These are phyloP conservation scores for Fulica atra DNA, from an alignment of 2,113 vertebrate species.

Conservation along the genomic window DNA sequence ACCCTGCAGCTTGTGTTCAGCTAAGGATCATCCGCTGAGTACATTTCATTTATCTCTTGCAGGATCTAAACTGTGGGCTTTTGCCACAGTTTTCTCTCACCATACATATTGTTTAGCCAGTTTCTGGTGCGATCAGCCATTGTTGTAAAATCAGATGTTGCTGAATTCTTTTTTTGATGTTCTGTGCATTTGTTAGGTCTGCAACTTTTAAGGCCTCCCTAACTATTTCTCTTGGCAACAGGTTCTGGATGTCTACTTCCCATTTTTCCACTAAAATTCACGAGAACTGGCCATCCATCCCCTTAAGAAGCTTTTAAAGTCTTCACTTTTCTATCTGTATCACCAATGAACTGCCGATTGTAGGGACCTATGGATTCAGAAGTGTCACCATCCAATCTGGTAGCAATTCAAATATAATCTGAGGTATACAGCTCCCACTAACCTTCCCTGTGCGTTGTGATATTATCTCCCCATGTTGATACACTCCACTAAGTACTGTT, in stretches of 20 bases:
- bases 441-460: background rate
- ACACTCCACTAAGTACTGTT: background rate
- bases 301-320: background rate
- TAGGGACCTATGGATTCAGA: background rate
- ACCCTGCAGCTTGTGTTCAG: constrained; percentile 42
- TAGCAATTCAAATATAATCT: background rate
- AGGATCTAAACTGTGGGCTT: background rate
- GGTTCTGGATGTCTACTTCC: background rate
- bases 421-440: background rate
- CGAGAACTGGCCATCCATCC: background rate
- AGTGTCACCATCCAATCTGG: background rate
- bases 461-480: background rate
- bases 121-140: background rate
- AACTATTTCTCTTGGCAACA: background rate
- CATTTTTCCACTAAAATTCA: background rate
- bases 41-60: background rate
- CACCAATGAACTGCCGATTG: background rate
- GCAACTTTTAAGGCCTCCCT: background rate
- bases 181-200: background rate
- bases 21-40: constrained; percentile 26
- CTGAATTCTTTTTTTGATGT: background rate
- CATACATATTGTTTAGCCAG: background rate
- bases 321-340: background rate
- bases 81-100: background rate
- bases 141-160: background rate